These are phyloP conservation scores for Etheostoma cragini DNA, from an alignment of 2,113 vertebrate species.

Conservation along the genomic window DNA sequence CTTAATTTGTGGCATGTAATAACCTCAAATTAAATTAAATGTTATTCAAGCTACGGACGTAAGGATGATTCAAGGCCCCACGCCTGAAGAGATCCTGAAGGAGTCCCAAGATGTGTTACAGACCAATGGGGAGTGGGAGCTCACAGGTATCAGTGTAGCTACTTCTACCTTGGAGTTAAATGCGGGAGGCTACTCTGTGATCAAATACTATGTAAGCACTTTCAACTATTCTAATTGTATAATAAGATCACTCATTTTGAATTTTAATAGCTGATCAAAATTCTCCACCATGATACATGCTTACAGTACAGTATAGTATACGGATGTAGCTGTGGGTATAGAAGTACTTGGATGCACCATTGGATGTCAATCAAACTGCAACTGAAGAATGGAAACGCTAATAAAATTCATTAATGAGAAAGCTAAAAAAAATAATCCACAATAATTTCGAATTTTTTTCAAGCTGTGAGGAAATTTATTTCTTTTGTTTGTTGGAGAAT, in stretches of 20 bases:
- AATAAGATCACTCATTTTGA: background rate
- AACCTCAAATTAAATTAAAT: background rate
- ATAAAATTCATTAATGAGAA: too few species aligned
- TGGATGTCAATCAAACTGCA: background rate
- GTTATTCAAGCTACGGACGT: constrained; percentile 38
- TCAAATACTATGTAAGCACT: constrained; percentile 46
- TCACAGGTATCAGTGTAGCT: constrained; percentile 36
- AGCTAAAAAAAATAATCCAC: too few species aligned
- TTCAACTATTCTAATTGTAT: background rate
- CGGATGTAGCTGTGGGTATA: background rate
- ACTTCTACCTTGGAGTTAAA: background rate
- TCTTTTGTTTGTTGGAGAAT: too few species aligned
- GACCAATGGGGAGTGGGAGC: constrained; percentile 82
- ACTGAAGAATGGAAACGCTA: background rate
- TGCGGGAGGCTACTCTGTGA: constrained; percentile 24
- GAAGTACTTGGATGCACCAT: background rate
- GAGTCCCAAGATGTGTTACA: constrained; percentile 36
- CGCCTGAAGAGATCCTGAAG: constrained; percentile 12
- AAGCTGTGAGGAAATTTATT: too few species aligned
- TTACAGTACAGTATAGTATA: background rate
- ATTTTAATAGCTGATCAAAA: background rate
- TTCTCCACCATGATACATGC: background rate
- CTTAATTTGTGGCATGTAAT: background rate
- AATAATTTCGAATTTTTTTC: too few species aligned
- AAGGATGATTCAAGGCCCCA: constrained; percentile 13